These are phyloP conservation scores for Periplaneta americana DNA, from an alignment of 1,140 invertebrate species.

Conservation along the genomic window DNA sequence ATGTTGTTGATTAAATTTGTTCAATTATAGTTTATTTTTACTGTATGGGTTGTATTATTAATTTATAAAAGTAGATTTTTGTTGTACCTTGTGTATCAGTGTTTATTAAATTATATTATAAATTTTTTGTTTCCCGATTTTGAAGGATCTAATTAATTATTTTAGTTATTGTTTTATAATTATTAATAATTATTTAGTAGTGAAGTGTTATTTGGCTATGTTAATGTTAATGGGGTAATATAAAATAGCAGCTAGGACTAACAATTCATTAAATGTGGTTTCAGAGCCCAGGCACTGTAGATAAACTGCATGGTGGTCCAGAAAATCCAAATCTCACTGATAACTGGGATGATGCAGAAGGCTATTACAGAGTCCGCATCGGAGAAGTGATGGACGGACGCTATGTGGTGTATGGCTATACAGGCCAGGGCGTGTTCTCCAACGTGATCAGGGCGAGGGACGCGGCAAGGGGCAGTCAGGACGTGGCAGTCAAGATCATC, in stretches of 20 bases:
- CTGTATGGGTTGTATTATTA: no score
- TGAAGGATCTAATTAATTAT: no score
- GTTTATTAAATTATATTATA: no score
- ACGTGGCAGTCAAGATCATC: slow-evolving; percentile 99
- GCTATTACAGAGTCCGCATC: slow-evolving; percentile 94
- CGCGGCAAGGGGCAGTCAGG: slow-evolving; percentile 73
- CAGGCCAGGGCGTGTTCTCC: slow-evolving; percentile 98
- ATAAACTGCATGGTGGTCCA: slow-evolving; percentile 55
- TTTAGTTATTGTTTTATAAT: not conserved
- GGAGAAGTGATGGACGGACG: slow-evolving; percentile 90
- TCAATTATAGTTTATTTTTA: no score
- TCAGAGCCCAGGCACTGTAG: slow-evolving; percentile 67
- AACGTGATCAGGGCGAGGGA: slow-evolving; percentile 95
- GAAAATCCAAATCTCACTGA: slow-evolving; percentile 92
- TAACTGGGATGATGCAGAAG: slow-evolving; percentile 99
- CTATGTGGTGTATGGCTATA: slow-evolving; percentile 95
- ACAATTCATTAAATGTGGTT: slow-evolving; percentile 40
- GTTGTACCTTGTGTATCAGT: no score
- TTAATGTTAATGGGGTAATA: not conserved
- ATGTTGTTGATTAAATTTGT: no score
- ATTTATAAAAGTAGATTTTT: no score
- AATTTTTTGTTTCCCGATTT: no score
- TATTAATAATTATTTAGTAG: not conserved
- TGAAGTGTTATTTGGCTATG: not conserved
- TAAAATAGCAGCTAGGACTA: not conserved